Percentiles rank a stretch among this genome's conserved stretches.
phyloP scores from a whole-genome alignment of 2,113 vertebrate genomes.

The Perca flavescens region DNA sequence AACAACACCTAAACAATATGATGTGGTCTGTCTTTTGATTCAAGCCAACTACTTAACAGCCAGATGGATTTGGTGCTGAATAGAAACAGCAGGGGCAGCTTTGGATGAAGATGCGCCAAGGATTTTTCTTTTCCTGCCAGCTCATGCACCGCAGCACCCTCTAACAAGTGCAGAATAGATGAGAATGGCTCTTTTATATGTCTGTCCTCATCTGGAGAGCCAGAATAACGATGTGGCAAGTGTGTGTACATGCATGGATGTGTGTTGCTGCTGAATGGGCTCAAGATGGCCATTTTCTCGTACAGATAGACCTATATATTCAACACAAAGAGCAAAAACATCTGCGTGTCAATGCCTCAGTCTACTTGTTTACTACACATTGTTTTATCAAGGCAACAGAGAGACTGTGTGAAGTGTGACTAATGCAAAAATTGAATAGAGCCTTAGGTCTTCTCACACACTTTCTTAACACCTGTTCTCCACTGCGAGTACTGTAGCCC shows the following conservation, averaged over 20 bases:
- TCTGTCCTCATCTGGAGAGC: conserved; percentile 65
- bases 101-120: conserved; percentile 70
- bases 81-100: conserved; percentile 79
- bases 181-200: conserved; percentile 79
- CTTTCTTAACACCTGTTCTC: conserved; percentile 65
- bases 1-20: conserved; percentile 60
- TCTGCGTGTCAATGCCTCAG: conserved; percentile 23
- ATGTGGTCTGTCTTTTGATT: conserved; percentile 63
- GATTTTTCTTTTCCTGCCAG: conserved; percentile 79
- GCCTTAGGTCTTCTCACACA: conserved; percentile 32
- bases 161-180: conserved; percentile 75
- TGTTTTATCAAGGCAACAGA: conserved; percentile 53
- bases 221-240: conserved; percentile 71
- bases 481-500: neutral
- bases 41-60: conserved; percentile 76
- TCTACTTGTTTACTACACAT: neutral
- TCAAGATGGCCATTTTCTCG: conserved; percentile 17
- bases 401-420: conserved; percentile 20
- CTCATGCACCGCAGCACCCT: conserved; percentile 61
- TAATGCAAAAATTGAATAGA: conserved; percentile 35
- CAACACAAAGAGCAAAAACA: conserved; percentile 37
- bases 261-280: conserved; percentile 17
- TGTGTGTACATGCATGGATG: conserved; percentile 31
- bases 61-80: conserved; percentile 77
- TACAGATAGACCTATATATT: conserved; percentile 20